These are phyloP conservation scores for Hyppa rectilinea DNA, from an alignment of 2,888 invertebrate species.

Conservation along the genomic window DNA sequence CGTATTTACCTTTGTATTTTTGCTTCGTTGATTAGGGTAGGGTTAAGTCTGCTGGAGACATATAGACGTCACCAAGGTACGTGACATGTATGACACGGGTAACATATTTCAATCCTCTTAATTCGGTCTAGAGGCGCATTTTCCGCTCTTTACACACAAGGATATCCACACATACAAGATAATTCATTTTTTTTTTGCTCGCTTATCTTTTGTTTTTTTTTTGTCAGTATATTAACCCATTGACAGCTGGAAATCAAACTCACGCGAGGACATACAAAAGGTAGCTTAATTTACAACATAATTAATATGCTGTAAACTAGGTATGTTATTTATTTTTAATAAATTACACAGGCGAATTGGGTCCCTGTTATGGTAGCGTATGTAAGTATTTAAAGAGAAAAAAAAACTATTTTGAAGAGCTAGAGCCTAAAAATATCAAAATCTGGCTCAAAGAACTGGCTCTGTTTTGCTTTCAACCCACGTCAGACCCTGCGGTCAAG, in stretches of 20 bases:
- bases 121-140: neutral
- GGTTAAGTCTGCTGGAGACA: neutral
- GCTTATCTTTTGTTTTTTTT: too few relatives aligned
- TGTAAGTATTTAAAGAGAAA: too few relatives aligned
- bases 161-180: neutral
- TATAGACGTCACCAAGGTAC: conserved; percentile 1
- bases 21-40: neutral
- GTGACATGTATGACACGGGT: conserved; percentile 8
- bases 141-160: conserved; percentile 14
- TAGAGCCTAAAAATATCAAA: neutral
- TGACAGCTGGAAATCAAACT: too few relatives aligned
- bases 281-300: too few relatives aligned
- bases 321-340: too few relatives aligned
- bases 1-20: neutral
- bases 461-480: neutral
- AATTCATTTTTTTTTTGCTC: neutral
- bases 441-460: neutral
- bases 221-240: too few relatives aligned
- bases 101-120: neutral
- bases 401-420: neutral
- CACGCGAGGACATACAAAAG: too few relatives aligned
- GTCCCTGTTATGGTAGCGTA: too few relatives aligned
- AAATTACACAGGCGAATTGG: too few relatives aligned
- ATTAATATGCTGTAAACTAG: too few relatives aligned
- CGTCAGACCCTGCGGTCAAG: neutral